Percentiles rank a stretch among this genome's conserved stretches.
Evolutionary conservation across 2,113 vertebrate genomes (phyloP).

Genomic region (Maccullochella peelii): DNA sequence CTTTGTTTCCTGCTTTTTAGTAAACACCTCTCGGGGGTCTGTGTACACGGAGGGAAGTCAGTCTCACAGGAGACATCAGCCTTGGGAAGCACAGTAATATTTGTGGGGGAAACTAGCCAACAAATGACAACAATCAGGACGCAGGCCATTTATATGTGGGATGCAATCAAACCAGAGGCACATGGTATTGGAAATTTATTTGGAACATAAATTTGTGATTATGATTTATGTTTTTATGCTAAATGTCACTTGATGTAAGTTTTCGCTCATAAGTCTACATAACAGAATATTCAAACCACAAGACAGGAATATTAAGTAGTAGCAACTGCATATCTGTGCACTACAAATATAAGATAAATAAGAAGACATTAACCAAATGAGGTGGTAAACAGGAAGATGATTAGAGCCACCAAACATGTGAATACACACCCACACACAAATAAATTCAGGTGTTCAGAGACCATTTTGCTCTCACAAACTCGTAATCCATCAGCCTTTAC

Average conservation of each 20-base stretch:
- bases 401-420: not conserved
- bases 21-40: not conserved
- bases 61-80: conserved; percentile 5
- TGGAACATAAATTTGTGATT: too few relatives aligned
- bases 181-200: not conserved
- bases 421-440: not conserved
- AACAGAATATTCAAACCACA: not conserved
- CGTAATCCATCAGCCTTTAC: conserved; percentile 14
- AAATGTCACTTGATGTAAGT: not conserved
- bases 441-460: not conserved
- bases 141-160: not conserved
- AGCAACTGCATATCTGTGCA: not conserved
- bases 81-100: conserved; percentile 1
- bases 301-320: conserved; percentile 28
- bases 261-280: not conserved
- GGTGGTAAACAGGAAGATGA: conserved; percentile 35
- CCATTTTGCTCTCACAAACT: conserved; percentile 3
- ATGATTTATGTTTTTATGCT: not conserved
- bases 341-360: conserved; percentile 11
- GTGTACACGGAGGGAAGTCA: not conserved
- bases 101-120: not conserved
- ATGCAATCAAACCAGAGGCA: not conserved
- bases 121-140: not conserved
- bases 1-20: conserved; percentile 18
- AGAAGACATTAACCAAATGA: conserved; percentile 11